Evolutionary conservation across 2,113 vertebrate species (phyloP).

Genomic region (Heterotilapia buettikoferi): DNA sequence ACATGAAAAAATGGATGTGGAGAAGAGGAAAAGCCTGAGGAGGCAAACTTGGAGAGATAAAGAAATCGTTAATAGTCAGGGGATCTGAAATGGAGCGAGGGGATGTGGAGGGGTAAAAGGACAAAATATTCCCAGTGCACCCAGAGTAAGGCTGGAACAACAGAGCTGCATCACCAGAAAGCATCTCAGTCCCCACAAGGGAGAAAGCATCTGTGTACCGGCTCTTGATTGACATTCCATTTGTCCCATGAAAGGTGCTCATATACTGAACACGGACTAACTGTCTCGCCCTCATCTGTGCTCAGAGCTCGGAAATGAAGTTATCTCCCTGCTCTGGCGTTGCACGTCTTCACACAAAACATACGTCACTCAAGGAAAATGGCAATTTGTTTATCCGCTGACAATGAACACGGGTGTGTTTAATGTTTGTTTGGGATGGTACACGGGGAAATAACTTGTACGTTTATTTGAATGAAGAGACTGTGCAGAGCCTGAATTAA

Average conservation of each 20-base stretch:
- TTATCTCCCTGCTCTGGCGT: constrained; percentile 27
- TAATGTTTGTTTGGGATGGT: constrained; percentile 14
- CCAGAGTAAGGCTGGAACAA: constrained; percentile 62
- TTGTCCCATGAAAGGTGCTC: constrained; percentile 69
- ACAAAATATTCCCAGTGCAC: constrained; percentile 69
- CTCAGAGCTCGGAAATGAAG: constrained; percentile 60
- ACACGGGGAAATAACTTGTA: neutral
- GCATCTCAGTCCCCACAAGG: constrained; percentile 49
- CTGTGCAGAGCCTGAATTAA: neutral
- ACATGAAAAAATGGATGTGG: neutral
- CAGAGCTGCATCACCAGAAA: constrained; percentile 64
- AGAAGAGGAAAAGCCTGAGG: neutral
- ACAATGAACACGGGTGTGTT: constrained; percentile 52
- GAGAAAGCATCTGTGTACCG: constrained; percentile 55
- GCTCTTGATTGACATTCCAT: constrained; percentile 70
- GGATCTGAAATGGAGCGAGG: constrained; percentile 42
- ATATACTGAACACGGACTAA: constrained; percentile 59
- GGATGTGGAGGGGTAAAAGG: constrained; percentile 61
- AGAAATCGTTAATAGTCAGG: constrained; percentile 40
- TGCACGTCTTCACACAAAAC: constrained; percentile 44
- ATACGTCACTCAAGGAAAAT: constrained; percentile 52
- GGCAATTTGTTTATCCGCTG: constrained; percentile 53
- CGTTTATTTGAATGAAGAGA: neutral
- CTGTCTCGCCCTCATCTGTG: constrained; percentile 60
- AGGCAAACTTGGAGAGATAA: constrained; percentile 15